phyloP scores from a whole-genome alignment of 2,113 vertebrate genomes.

The Ceuthmochares aereus region DNA sequence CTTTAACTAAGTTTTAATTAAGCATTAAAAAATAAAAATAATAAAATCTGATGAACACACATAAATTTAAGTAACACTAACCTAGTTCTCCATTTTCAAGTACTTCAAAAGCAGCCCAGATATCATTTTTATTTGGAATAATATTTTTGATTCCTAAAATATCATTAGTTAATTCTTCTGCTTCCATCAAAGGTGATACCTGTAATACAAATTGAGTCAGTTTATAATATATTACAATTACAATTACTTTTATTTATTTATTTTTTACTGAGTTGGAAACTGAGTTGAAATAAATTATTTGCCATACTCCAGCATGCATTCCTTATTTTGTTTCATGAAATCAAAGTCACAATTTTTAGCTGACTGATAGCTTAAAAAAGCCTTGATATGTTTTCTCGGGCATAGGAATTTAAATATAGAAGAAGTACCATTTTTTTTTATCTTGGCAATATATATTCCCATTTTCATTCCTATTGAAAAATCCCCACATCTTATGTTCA shows the following conservation, averaged over 20 bases:
- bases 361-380: not conserved
- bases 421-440: not conserved
- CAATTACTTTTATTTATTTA: not conserved
- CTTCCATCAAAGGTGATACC: constrained; percentile 90
- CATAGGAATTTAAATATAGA: not conserved
- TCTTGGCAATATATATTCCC: not conserved
- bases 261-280: not conserved
- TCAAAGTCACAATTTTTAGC: not conserved
- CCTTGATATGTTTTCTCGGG: too few relatives aligned
- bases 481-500: not conserved
- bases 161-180: constrained; percentile 85
- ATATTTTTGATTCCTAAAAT: constrained; percentile 87
- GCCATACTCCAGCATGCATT: not conserved
- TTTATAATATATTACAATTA: not conserved
- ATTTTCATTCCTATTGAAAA: not conserved
- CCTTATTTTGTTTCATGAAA: not conserved
- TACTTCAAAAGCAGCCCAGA: constrained; percentile 93
- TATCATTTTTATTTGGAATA: constrained; percentile 72
- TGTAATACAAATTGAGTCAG: constrained; percentile 58
- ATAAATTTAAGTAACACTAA: constrained; percentile 65
- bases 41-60: not conserved
- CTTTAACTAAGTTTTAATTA: not conserved
- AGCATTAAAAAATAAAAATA: not conserved
- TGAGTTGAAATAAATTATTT: not conserved
- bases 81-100: constrained; percentile 96